phyloP scores from a whole-genome alignment of 1,140 invertebrate genomes.

The Macrotrachela quadricornifera region DNA sequence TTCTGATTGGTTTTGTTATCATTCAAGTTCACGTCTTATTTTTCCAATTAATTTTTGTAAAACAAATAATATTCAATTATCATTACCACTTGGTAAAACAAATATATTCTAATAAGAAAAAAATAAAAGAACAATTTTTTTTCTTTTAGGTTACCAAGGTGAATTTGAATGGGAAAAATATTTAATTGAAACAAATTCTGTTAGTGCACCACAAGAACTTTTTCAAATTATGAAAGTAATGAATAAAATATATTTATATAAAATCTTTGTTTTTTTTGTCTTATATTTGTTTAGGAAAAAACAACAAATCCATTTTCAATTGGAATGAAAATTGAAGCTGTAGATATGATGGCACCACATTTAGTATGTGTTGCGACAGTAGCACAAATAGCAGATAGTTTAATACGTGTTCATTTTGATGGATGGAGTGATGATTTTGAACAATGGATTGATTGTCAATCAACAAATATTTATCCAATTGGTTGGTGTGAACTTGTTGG shows the following conservation, averaged over 20 bases:
- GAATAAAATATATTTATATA: constrained; percentile 4
- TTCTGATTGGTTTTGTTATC: constrained; percentile 81
- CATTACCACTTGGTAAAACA: constrained; percentile 56
- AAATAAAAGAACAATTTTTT: no score
- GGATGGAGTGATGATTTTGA: constrained; percentile 90
- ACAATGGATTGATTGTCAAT: constrained; percentile 85
- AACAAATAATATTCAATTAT: constrained; percentile 54
- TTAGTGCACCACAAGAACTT: constrained; percentile 48
- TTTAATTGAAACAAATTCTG: constrained; percentile 44
- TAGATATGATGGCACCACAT: constrained; percentile 85
- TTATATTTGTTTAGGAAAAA: constrained; percentile 35
- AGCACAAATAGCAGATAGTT: constrained; percentile 57
- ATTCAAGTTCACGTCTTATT: constrained; percentile 69
- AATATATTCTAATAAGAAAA: no score
- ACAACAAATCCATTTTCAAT: constrained; percentile 64
- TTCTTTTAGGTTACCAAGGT: constrained; percentile 29
- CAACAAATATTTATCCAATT: constrained; percentile 82
- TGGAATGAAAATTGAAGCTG: constrained; percentile 77
- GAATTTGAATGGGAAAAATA: constrained; percentile 67
- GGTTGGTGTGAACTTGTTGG: constrained; percentile 81
- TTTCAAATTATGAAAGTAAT: constrained; percentile 44
- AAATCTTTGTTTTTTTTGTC: background rate
- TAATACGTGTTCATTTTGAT: constrained; percentile 50
- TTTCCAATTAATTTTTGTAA: constrained; percentile 84
- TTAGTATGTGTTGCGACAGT: constrained; percentile 80